phyloP scores from a whole-genome alignment of 2,888 invertebrate species.

The Apamea monoglypha region DNA sequence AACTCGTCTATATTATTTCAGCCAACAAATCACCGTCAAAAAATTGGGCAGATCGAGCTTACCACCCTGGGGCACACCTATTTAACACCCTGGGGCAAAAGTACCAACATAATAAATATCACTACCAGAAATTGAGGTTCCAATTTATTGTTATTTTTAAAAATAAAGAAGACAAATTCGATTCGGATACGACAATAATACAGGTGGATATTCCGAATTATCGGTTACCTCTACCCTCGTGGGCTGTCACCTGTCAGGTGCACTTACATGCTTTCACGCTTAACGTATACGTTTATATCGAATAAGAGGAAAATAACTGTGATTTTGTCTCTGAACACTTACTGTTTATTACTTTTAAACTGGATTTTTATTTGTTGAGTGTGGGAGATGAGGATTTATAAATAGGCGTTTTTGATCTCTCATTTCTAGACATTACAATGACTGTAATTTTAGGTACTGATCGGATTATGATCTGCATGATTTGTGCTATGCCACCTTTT shows the following conservation, averaged over 20 bases:
- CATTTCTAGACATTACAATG: not conserved
- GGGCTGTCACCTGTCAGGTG: slow-evolving; percentile 47
- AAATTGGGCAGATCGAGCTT: not conserved
- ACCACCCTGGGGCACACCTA: not conserved
- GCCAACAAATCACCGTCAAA: not conserved
- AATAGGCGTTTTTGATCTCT: not conserved
- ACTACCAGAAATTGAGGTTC: slow-evolving; percentile 4
- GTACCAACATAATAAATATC: slow-evolving; percentile 6
- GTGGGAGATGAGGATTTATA: not conserved
- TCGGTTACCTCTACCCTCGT: slow-evolving; percentile 32
- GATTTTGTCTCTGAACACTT: slow-evolving; percentile 27
- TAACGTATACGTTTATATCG: slow-evolving; percentile 18
- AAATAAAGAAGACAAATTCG: slow-evolving; percentile 38
- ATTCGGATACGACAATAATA: slow-evolving; percentile 22
- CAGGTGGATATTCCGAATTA: slow-evolving; percentile 34
- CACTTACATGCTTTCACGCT: slow-evolving; percentile 42
- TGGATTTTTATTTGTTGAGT: not conserved
- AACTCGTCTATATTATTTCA: not conserved
- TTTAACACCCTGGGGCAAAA: not conserved
- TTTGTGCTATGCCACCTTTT: not conserved
- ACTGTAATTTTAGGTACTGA: not conserved
- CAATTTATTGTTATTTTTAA: too few relatives aligned
- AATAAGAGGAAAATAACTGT: slow-evolving; percentile 17
- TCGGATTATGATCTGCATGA: too few relatives aligned
- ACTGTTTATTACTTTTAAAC: slow-evolving; percentile 23